Evolutionary conservation across 2,888 invertebrate genomes (phyloP), one percentile per base, ranked within the genome.

Genomic region (Hipparchia sbordonii): DNA sequence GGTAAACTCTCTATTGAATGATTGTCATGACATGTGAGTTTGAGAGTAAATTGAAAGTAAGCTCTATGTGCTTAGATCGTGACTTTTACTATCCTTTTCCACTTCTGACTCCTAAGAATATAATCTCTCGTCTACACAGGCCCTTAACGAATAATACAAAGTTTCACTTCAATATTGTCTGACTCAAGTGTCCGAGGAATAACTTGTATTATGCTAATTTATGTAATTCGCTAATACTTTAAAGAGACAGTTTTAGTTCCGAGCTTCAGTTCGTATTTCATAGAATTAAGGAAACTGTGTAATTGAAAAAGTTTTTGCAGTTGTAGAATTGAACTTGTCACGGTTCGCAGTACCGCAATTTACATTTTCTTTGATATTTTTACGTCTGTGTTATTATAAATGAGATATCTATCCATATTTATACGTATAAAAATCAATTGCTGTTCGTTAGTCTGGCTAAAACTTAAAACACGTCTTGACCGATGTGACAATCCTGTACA

Each of bases 221-320:
- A 59, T 59, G 59, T 59, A 59, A 59, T 59, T 23, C 59, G 23
- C 9, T 59, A 59, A 59, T 59, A 59, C 59, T 59, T 59, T 59
- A 12, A 33, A 9, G 33, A 59, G 59, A 60, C 59, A 60, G 59
- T 60, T 39, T 10, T 60, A 59, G 33, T 60, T 60, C 33, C 10
- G 39, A 60, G 59, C 23, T 60, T 10, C 33, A 60, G 59, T 60
- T 39, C 59, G 59, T 60, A 60, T 60, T 60, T 60, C 59, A 60
- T 60, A 23, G 59, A 60, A 60, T 60, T 60, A 60, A 60, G 59
- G 59, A 60, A 60, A 60, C 59, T 60, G 59, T 60, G 59, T 60
- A 60, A 60, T 60, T 60, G 59, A 39, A 60, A 60, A 60, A 60
- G 59, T 60, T 39, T 59, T 60, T 60, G 12, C 59, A 60, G 59